Evolutionary conservation across 2,113 vertebrate species (phyloP).

Genomic region (Callipepla californica): DNA sequence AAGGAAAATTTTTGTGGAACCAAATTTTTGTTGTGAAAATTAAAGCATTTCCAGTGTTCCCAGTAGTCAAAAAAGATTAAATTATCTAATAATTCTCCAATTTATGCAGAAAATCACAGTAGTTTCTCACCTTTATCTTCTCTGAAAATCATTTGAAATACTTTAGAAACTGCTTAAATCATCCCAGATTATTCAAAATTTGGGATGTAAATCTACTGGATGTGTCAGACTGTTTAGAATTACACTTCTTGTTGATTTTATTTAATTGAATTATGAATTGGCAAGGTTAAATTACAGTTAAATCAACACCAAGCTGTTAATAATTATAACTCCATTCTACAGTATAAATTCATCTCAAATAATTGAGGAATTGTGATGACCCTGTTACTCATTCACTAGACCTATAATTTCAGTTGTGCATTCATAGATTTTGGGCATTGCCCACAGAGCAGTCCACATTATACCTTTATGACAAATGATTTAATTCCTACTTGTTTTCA

Average conservation of each 20-base stretch:
- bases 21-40: background rate
- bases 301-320: background rate
- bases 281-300: background rate
- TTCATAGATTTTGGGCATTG: background rate
- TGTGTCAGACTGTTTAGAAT: background rate
- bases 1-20: background rate
- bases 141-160: background rate
- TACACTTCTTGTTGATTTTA: background rate
- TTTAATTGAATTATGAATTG: background rate
- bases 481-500: background rate
- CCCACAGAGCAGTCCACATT: accelerated
- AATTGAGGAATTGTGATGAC: background rate
- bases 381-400: background rate
- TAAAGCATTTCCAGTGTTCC: background rate
- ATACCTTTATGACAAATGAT: background rate
- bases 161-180: background rate
- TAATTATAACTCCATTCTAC: background rate
- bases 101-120: background rate
- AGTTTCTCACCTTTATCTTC: background rate
- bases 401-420: background rate
- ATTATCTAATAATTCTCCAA: background rate
- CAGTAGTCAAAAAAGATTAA: background rate
- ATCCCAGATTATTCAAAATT: background rate
- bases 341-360: background rate
- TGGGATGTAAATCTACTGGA: background rate